Evolutionary conservation across 2,888 invertebrate genomes (phyloP), one percentile per base, ranked within the genome.

Genomic region (Acleris sparsana): DNA sequence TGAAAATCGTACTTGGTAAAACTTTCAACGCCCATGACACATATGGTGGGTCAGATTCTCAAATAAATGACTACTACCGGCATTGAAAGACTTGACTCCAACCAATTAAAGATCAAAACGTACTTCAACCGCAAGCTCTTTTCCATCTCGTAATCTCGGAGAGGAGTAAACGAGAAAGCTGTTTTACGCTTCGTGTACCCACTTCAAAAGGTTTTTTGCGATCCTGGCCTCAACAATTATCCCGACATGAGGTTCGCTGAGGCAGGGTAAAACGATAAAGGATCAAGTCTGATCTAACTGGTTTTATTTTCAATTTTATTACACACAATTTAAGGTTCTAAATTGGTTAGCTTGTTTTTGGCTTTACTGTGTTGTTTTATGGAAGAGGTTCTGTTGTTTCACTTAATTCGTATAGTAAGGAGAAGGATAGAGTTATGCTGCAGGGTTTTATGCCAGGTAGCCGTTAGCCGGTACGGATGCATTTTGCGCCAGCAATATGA

Each of bases 171-270:
- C 29, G 60, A 65, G 64, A 59, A 18, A 16, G 17, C 20, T 13
- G 33, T 16, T 60, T 56, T 61, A 60, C 49, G 60, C 60, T 61
- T 55, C 55, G 51, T 16, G 22, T 56, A 56, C 39, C 55, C 22
- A 56, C 60, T 33, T 65, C 60, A 65, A 65, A 55, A 53, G 55
- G 48, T 64, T 64, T 62, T 57, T 49, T 63, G 61, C 48, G 56
- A 62, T 62, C 58, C 58, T 48, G n/a, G 53, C 44, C 29, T 53
- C 43, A 60, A 67, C 67, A 67, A 53, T 63, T 43, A 49, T 49
- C 33, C 57, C 53, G 20, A 58, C 43, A 55, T 55, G 22, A 13
- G 51, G 29, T 18, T 22, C 22, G 46, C 53, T 20, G 53, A 49
- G 48, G 6, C 43, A 56, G 16, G 18, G 18, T n/a, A 18, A 43